These are phyloP conservation scores for Mandrillus leucophaeus DNA, from an alignment of 2,113 vertebrate genomes.

Conservation along the genomic window DNA sequence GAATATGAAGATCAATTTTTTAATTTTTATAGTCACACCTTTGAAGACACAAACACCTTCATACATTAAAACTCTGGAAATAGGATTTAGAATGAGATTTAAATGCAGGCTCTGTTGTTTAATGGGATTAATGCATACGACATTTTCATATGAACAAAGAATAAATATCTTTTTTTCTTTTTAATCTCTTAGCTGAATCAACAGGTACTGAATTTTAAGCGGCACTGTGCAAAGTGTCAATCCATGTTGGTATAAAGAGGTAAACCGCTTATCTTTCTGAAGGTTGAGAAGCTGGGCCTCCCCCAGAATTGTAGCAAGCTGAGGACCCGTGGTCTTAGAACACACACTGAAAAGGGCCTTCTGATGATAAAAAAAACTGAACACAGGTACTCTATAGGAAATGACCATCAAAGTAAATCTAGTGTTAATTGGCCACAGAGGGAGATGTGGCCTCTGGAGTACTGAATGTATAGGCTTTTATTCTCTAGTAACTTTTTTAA, in stretches of 20 bases:
- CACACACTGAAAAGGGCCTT: background rate
- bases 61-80: conserved; percentile 13
- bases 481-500: conserved; percentile 25
- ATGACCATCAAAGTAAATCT: conserved; percentile 27
- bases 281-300: background rate
- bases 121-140: background rate
- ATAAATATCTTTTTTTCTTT: background rate
- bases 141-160: conserved; percentile 26
- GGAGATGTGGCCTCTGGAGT: conserved; percentile 38
- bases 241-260: background rate
- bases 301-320: background rate
- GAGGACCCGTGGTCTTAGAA: background rate
- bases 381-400: background rate
- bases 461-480: background rate
- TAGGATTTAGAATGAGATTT: conserved; percentile 4
- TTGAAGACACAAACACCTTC: conserved; percentile 2
- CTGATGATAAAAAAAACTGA: background rate
- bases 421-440: conserved; percentile 61
- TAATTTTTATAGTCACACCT: background rate
- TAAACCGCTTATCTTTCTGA: background rate
- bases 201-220: conserved; percentile 4
- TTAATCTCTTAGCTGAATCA: background rate
- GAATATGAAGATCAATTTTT: conserved; percentile 18
- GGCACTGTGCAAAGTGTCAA: background rate
- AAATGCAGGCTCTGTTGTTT: background rate